These are phyloP conservation scores for Aricia artaxerxes DNA, from an alignment of 2,888 invertebrate species.

Conservation along the genomic window DNA sequence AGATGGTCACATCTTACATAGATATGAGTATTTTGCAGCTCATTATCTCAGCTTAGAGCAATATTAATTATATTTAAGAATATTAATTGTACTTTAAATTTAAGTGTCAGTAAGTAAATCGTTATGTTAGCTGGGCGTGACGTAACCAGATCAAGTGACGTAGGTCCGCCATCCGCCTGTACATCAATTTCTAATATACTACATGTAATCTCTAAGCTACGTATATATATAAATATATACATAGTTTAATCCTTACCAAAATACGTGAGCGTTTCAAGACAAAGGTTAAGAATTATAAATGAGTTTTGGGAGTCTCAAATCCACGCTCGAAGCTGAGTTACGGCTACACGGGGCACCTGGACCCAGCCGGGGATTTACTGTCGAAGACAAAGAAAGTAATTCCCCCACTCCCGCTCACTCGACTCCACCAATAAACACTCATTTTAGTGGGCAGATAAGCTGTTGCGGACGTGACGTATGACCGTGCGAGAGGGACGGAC, in stretches of 20 bases:
- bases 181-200: too few species aligned
- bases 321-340: slow-evolving; percentile 53
- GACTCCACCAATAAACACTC: slow-evolving; percentile 75
- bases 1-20: too few species aligned
- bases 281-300: slow-evolving; percentile 38
- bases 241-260: neutral
- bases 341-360: slow-evolving; percentile 69
- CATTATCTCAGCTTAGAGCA: too few species aligned
- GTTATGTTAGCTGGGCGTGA: too few species aligned
- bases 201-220: neutral
- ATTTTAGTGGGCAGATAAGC: slow-evolving; percentile 67
- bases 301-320: slow-evolving; percentile 38
- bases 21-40: too few species aligned
- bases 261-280: slow-evolving; percentile 8
- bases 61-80: too few species aligned
- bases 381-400: slow-evolving; percentile 52
- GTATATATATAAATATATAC: neutral
- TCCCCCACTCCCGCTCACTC: slow-evolving; percentile 46
- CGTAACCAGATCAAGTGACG: too few species aligned
- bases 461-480: slow-evolving; percentile 67
- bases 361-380: slow-evolving; percentile 50
- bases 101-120: too few species aligned
- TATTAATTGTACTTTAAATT: too few species aligned
- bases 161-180: too few species aligned
- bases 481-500: slow-evolving; percentile 60